These are phyloP conservation scores for Blastobasis lacticolella DNA, from an alignment of 2,888 invertebrate genomes.

Conservation along the genomic window DNA sequence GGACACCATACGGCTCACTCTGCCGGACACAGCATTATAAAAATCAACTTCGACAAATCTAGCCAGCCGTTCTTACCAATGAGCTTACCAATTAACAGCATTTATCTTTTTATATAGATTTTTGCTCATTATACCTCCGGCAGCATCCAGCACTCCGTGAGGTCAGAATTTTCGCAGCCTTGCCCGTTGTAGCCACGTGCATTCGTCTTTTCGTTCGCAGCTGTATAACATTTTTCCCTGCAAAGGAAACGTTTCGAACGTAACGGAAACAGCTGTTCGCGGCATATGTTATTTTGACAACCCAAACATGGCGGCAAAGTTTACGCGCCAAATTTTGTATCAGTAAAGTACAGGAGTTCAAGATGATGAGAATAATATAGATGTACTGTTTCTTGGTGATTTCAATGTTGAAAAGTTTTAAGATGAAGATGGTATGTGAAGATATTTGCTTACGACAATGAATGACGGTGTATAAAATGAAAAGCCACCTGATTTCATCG, in stretches of 20 bases:
- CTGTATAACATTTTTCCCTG: constrained; percentile 63
- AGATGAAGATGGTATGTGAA: constrained; percentile 1
- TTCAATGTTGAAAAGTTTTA: neutral
- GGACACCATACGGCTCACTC: too few species aligned
- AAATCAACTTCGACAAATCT: too few species aligned
- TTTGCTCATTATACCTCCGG: constrained; percentile 53
- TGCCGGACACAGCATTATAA: too few species aligned
- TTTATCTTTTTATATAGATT: too few species aligned
- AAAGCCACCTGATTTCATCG: constrained; percentile 53
- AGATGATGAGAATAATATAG: too few species aligned
- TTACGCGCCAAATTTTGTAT: constrained; percentile 4
- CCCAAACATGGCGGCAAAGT: constrained; percentile 1
- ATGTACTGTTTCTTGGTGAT: too few species aligned
- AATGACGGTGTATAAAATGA: neutral
- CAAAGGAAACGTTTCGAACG: constrained; percentile 16
- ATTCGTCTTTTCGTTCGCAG: constrained; percentile 43
- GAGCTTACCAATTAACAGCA: too few species aligned
- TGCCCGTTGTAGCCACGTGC: constrained; percentile 48
- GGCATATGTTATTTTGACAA: constrained; percentile 1
- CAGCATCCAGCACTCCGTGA: constrained; percentile 77
- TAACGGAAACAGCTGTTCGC: constrained; percentile 2
- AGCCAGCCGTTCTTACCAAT: too few species aligned
- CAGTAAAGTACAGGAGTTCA: neutral
- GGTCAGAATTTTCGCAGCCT: constrained; percentile 55
- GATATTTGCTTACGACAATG: neutral